These are phyloP conservation scores for Melipona beecheii DNA, from an alignment of 2,888 invertebrate species.

Conservation along the genomic window DNA sequence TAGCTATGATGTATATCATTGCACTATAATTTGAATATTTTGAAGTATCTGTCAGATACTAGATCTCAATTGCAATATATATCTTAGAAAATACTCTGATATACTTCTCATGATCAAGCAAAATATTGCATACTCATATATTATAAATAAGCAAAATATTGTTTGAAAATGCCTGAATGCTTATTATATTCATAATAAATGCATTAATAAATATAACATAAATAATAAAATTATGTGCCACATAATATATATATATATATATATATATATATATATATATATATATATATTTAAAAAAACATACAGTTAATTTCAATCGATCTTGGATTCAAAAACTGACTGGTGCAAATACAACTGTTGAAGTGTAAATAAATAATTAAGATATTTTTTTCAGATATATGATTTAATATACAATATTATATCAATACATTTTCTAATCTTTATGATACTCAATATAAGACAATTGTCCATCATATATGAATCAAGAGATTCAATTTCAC, in stretches of 20 bases:
- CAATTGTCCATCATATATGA: slow-evolving; percentile 31
- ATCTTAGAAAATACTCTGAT: slow-evolving; percentile 38
- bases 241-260: slow-evolving; percentile 25
- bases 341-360: slow-evolving; percentile 41
- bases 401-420: slow-evolving; percentile 33
- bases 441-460: slow-evolving; percentile 43
- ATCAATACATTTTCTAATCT: slow-evolving; percentile 38
- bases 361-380: slow-evolving; percentile 29
- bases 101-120: slow-evolving; percentile 21
- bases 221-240: slow-evolving; percentile 50
- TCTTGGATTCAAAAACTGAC: slow-evolving; percentile 30
- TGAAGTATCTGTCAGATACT: slow-evolving; percentile 36
- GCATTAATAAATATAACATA: slow-evolving; percentile 23
- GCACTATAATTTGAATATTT: slow-evolving; percentile 38
- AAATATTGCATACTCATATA: slow-evolving; percentile 30
- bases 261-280: slow-evolving; percentile 28
- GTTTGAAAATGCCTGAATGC: slow-evolving; percentile 27
- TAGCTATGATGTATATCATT: slow-evolving; percentile 19
- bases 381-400: slow-evolving; percentile 13
- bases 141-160: slow-evolving; percentile 17
- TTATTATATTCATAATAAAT: slow-evolving; percentile 23
- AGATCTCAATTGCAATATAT: slow-evolving; percentile 23
- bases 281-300: slow-evolving; percentile 19
- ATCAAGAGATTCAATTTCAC: slow-evolving; percentile 24
- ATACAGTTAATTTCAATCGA: slow-evolving; percentile 31